Conservation (phyloP, 2,113 vertebrate genomes). For the Ceyx cyanopectus region DNA sequence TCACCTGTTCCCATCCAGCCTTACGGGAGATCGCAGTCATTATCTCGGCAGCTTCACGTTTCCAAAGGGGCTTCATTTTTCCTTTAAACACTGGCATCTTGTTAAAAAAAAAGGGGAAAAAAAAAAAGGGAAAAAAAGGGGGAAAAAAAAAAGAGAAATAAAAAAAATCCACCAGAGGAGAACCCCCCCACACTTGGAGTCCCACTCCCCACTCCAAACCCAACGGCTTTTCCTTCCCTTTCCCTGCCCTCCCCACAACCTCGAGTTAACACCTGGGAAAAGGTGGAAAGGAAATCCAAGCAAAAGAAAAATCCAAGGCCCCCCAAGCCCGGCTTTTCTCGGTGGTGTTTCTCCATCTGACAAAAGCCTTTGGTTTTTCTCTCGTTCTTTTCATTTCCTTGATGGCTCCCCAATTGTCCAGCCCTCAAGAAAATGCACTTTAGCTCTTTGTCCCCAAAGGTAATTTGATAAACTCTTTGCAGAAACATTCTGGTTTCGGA, state of each 20-base stretch:
- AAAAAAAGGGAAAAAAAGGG: no score
- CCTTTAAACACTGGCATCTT: slow-evolving; percentile 52
- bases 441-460: slow-evolving; percentile 80
- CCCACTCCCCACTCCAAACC: no score
- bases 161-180: background rate
- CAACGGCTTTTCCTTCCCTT: background rate
- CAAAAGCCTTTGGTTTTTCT: slow-evolving; percentile 77
- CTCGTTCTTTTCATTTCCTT: slow-evolving; percentile 78
- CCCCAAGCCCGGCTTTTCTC: slow-evolving; percentile 41
- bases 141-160: no score
- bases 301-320: background rate
- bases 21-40: slow-evolving; percentile 9
- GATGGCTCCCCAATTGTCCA: slow-evolving; percentile 80
- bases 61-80: slow-evolving; percentile 58
- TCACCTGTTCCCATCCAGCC: slow-evolving; percentile 51
- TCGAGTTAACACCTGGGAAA: slow-evolving; percentile 12
- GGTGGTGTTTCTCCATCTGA: slow-evolving; percentile 40
- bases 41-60: slow-evolving; percentile 42
- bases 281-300: background rate
- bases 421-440: slow-evolving; percentile 82
- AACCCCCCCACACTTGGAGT: background rate
- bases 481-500: slow-evolving; percentile 76
- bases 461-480: slow-evolving; percentile 82
- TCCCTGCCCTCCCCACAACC: background rate
- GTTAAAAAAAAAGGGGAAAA: background rate